Percentiles rank a stretch among this genome's conserved stretches.
These are phyloP conservation scores for Protodeltote pygarga DNA, from an alignment of 2,888 invertebrate species.

Conservation along the genomic window DNA sequence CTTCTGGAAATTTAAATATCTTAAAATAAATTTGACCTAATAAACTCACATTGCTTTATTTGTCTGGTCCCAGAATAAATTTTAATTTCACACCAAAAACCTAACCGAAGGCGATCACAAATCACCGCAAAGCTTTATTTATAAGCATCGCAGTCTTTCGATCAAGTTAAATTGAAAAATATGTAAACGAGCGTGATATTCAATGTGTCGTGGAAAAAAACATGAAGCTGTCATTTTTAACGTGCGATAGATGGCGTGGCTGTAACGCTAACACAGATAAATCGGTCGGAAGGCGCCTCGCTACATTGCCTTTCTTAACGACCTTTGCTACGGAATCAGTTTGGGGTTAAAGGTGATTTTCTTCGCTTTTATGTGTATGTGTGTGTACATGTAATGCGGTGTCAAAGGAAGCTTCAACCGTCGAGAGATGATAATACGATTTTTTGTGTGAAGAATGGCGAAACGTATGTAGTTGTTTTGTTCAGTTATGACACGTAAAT, in stretches of 20 bases:
- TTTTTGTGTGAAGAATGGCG: slow-evolving; percentile 39
- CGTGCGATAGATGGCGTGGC: slow-evolving; percentile 71
- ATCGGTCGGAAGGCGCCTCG: slow-evolving; percentile 80
- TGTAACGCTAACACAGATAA: slow-evolving; percentile 70
- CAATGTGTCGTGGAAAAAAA: slow-evolving; percentile 76
- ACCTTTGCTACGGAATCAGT: slow-evolving; percentile 78
- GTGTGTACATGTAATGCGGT: slow-evolving; percentile 52
- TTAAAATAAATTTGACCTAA: slow-evolving; percentile 1
- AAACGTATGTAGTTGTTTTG: slow-evolving; percentile 21
- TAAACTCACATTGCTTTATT: slow-evolving; percentile 20
- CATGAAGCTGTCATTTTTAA: slow-evolving; percentile 82
- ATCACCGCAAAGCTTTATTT: slow-evolving; percentile 67
- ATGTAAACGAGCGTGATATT: slow-evolving; percentile 78
- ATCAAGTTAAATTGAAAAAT: slow-evolving; percentile 78
- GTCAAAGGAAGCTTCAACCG: slow-evolving; percentile 55
- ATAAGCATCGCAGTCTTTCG: slow-evolving; percentile 60
- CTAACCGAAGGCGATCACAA: slow-evolving; percentile 48
- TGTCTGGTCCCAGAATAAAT: slow-evolving; percentile 33
- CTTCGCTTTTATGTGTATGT: slow-evolving; percentile 53
- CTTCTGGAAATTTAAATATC: neutral
- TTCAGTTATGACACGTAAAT: slow-evolving; percentile 1
- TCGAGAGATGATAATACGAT: slow-evolving; percentile 51
- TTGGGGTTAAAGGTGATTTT: slow-evolving; percentile 82
- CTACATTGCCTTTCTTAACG: slow-evolving; percentile 84
- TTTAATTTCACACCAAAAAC: slow-evolving; percentile 47